Base-by-base conservation (phyloP, 30 jellyfish, hydroid and myxozoan genomes). In the Aurelia aurita region DNA sequence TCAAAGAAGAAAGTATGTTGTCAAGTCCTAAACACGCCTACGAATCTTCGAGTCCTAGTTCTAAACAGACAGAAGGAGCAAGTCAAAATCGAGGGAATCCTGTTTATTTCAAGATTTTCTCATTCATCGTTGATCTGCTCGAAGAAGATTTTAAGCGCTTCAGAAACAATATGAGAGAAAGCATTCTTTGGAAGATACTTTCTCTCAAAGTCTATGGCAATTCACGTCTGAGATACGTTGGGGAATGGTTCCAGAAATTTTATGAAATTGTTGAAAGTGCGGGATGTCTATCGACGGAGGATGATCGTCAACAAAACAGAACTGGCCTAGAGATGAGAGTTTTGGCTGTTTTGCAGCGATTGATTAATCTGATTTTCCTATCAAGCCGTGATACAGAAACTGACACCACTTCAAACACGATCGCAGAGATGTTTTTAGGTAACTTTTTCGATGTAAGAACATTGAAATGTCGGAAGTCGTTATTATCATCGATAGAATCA, bases 151-250 rank as follows among this genome's bases (percentile, higher is more conserved):
- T 49, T 23, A 67, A 67, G 71, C 29, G 84, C 44, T 81, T 43
- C 54, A 16, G 13, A 7, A 69, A 28, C 51, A 68, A 43, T 58
- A 47, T 68, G 28, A 68, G 91, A 16, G 34, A 54, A 13, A 43
- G 78, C 27, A 46, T 81, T 3, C 21, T 54, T 3, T 54, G 91
- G 79, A 81, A 81, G 53, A 29, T 81, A 3, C 54, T 81, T 1
- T 81, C 91, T 28, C 91, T 84, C 18, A 64, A 67, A 22, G 45
- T 81, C 2, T 69, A 65, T 59, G 91, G 91, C 11, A 64, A 27
- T 16, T 55, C 85, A 27, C 80, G 91, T 27, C 20, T 81, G 23
- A 59, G 78, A 25, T 31, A 5, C 1, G 57, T 69, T 19, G 66
- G 69, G 1, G 78, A 81, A 1, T 81, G 91, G 91, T 20, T 67